Evolutionary conservation across 2,888 invertebrate species (phyloP), one percentile per base, ranked within the genome.

Genomic region (Orthosia incerta): DNA sequence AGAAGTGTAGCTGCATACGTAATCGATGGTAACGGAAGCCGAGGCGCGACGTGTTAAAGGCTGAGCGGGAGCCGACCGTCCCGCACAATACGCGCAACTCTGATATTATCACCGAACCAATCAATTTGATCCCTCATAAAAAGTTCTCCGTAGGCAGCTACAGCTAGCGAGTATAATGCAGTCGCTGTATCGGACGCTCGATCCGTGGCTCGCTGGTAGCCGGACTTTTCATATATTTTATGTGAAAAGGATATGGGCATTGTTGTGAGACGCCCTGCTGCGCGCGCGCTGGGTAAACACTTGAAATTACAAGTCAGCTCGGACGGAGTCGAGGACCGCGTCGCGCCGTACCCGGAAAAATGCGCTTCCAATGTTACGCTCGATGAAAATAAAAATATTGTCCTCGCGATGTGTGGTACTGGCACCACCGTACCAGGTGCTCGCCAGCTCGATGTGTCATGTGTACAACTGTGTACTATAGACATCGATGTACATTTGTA

Each of bases 51-150:
- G 86, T 83, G 88, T 88, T 87, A 86, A 88, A 87, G 83, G 74
- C 81, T 79, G 63, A 75, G 87, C 82, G 82, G 85, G 83, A 79
- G 64, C 80, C 66, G 66, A 53, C 20, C 75, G 46, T 85, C 83
- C 84, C 86, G 86, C 86, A 94, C 93, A 94, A 95, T 93, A 91
- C 92, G 89, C 90, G 89, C 91, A 90, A 91, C 92, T 91, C 89
- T 88, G 96, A 96, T 96, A 93, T 92, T 95, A 96, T 96, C 96
- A 90, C 90, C 91, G 91, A 94, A 95, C 96, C 95, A 95, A 96
- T 96, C 96, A 96, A 96, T 96, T 96, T 95, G 95, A 96, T 95
- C 95, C 95, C 95, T 94, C 95, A 94, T 95, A 96, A 96, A 95
- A 96, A 95, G 93, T 93, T 94, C 94, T 94, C 93, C 91, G 95